Base-by-base conservation (phyloP, 1,140 invertebrate genomes). In the Bombus superbus region DNA sequence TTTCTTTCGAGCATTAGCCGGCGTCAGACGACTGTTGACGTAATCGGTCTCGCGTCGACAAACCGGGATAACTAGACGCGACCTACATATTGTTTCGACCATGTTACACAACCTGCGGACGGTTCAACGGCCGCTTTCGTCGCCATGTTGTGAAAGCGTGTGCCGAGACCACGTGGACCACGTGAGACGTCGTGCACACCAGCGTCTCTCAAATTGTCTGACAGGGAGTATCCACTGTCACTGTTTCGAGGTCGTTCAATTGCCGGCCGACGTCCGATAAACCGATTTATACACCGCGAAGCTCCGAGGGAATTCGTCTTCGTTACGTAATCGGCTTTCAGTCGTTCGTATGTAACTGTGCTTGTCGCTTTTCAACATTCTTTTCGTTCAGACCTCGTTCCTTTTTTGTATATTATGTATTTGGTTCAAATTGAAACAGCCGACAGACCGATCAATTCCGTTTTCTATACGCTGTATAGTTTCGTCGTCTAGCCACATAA, bases 141-240 rank as follows among this genome's bases (percentile, higher is more conserved):
- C 87, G 85, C 82, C 86, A 88, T 82, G 25, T 89, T 90, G 92
- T 91, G 92, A 93, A 93, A 93, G 92, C 90, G 92, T 88, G 92
- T 89, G 86, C 42, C 47, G 74, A 32, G 44, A 85, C 44, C 89
- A 90, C 84, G 87, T 87, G 91, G 83, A 73, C 81, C 87, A 75
- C 81, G 81, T 42, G 80, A 82, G 44, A 9, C 18, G 47, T 53
- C 47, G 47, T 53, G 22, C 9, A 38, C 18, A 38, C 22, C 3
- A 64, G 32, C 72, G 68, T 72, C 75, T 79, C 47, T 71, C 11
- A 10, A 44, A 40, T 84, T 59, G 75, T 78, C 47, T 13, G 47
- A 71, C 80, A 40, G 35, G 8, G 71, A 22, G 10, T 47, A 59
- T 42, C 72, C 59, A 64, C 18, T 75, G 81, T 82, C 53, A 73